Conservation (phyloP, 1,140 invertebrate genomes). For the Stegodyphus mimosarum region DNA sequence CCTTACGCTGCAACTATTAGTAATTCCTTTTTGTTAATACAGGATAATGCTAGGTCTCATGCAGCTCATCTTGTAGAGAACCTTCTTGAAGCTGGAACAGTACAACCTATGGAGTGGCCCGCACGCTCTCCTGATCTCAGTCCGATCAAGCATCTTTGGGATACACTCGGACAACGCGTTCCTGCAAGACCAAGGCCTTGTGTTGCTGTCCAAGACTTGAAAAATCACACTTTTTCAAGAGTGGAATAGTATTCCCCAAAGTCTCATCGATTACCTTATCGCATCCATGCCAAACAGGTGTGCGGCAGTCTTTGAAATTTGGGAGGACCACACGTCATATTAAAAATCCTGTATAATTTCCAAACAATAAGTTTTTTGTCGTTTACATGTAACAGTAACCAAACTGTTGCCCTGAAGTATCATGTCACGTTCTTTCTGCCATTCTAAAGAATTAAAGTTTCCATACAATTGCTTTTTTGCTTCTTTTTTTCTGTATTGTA, state of each 20-base stretch:
- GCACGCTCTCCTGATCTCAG: neutral
- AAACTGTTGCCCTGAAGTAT: neutral
- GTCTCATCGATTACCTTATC: neutral
- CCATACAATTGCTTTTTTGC: neutral
- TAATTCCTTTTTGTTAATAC: neutral
- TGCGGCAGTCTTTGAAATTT: neutral
- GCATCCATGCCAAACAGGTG: neutral
- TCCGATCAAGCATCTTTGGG: neutral
- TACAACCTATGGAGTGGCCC: neutral
- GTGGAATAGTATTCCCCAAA: conserved; percentile 2
- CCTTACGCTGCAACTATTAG: neutral
- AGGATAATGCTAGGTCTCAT: neutral
- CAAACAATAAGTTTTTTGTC: neutral
- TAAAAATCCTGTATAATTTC: neutral
- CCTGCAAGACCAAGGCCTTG: neutral
- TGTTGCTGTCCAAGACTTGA: neutral
- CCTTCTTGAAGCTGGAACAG: neutral
- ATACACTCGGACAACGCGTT: neutral
- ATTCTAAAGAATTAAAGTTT: neutral
- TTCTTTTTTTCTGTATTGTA: no score
- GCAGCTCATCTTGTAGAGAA: neutral
- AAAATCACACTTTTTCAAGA: neutral
- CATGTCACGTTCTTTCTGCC: neutral
- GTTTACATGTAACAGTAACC: conserved; percentile 2
- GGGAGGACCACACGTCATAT: neutral